These are phyloP conservation scores for Tympanoctomys barrerae DNA, from an alignment of 2,797 vertebrate species.

Conservation along the genomic window DNA sequence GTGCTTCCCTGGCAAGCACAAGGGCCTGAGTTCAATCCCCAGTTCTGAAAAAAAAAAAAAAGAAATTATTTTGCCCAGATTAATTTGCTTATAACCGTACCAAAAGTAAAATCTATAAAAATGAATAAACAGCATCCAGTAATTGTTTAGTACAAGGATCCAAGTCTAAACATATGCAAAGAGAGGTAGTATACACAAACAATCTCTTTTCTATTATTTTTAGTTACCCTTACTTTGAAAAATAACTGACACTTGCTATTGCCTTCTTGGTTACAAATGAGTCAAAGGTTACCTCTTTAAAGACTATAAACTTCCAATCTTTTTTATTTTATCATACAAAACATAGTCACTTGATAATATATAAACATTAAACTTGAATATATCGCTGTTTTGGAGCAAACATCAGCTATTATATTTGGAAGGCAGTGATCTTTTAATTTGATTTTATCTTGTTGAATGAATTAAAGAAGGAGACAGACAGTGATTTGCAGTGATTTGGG, in stretches of 20 bases:
- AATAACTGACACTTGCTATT: conserved; percentile 40
- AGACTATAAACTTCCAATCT: conserved; percentile 49
- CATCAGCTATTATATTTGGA: conserved; percentile 29
- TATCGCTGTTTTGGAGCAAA: conserved; percentile 37
- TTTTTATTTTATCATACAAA: conserved; percentile 58
- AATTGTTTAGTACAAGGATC: neutral
- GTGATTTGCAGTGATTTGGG: conserved; percentile 38
- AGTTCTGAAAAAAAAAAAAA: too few relatives aligned
- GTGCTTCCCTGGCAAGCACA: too few relatives aligned
- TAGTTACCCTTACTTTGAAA: conserved; percentile 19
- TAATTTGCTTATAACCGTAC: conserved; percentile 50
- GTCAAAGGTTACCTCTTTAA: conserved; percentile 33
- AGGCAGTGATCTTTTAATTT: conserved; percentile 64
- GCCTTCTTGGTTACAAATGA: conserved; percentile 57
- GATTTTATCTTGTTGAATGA: conserved; percentile 62
- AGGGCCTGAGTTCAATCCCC: too few relatives aligned
- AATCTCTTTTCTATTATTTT: neutral
- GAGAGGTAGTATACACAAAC: neutral
- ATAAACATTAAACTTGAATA: conserved; percentile 18
- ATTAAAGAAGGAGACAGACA: conserved; percentile 29
- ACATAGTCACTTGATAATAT: conserved; percentile 35
- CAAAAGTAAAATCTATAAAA: conserved; percentile 42
- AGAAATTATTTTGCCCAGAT: conserved; percentile 50
- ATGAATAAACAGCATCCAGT: conserved; percentile 8
- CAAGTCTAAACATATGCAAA: conserved; percentile 3